Evolutionary conservation across 2,113 vertebrate species (phyloP).

Genomic region (Xyrauchen texanus): DNA sequence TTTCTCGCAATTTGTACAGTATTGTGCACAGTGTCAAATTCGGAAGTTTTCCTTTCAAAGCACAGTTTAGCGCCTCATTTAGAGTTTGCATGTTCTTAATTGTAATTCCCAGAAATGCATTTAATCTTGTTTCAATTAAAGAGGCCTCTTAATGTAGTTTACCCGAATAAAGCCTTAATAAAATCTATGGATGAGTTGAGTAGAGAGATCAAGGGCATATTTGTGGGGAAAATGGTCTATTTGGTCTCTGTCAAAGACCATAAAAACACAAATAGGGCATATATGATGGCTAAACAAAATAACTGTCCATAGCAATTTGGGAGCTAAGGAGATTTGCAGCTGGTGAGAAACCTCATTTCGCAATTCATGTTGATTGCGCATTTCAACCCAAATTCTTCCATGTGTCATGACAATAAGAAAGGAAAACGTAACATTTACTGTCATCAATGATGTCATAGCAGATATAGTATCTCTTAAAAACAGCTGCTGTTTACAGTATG

Average conservation of each 20-base stretch:
- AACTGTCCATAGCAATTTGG: background rate
- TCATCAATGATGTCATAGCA: conserved; percentile 30
- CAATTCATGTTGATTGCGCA: background rate
- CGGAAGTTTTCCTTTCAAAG: too few relatives aligned
- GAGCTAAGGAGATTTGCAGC: background rate
- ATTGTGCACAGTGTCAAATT: too few relatives aligned
- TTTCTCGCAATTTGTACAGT: background rate
- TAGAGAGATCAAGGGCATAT: background rate
- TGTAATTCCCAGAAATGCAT: conserved; percentile 11
- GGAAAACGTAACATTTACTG: background rate
- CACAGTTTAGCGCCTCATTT: background rate
- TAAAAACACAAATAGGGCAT: background rate
- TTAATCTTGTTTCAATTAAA: conserved; percentile 10
- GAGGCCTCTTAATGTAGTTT: background rate
- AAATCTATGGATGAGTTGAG: conserved; percentile 13
- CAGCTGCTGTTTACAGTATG: conserved; percentile 40
- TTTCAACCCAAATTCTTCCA: background rate
- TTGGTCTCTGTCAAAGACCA: background rate
- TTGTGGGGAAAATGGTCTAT: background rate
- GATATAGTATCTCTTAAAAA: conserved; percentile 39
- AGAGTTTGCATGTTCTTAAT: background rate
- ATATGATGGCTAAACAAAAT: background rate
- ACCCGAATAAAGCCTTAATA: background rate
- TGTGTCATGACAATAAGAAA: background rate
- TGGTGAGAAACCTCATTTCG: background rate